Conservation (phyloP, 2,888 invertebrate species). For the Brenthis hecate region DNA sequence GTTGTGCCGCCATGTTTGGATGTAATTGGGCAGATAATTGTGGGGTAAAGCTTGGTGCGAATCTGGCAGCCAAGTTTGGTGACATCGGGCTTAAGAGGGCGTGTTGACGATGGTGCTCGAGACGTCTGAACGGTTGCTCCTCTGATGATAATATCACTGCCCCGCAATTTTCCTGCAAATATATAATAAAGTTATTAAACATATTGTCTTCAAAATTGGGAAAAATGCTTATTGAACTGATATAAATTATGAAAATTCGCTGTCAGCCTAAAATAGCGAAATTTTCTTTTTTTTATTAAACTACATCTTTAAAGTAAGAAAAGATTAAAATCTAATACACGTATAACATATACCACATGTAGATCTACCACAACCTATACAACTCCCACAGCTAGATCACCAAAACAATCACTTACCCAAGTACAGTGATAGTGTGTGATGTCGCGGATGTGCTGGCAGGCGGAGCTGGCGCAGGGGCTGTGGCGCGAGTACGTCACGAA, state of each 20-base stretch:
- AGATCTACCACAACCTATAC: neutral
- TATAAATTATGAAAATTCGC: too few relatives aligned
- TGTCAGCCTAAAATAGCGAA: too few relatives aligned
- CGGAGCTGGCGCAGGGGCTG: slow-evolving; percentile 84
- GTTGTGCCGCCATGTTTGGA: slow-evolving; percentile 76
- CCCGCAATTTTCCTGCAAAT: slow-evolving; percentile 87
- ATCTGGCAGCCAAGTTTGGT: slow-evolving; percentile 80
- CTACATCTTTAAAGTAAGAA: too few relatives aligned
- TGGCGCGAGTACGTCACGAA: slow-evolving; percentile 86
- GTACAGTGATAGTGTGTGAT: slow-evolving; percentile 95
- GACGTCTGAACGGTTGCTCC: slow-evolving; percentile 89
- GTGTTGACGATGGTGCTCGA: slow-evolving; percentile 94
- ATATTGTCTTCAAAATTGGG: too few relatives aligned
- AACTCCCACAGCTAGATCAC: neutral
- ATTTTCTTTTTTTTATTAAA: too few relatives aligned
- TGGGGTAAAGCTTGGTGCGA: slow-evolving; percentile 80
- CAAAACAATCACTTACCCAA: slow-evolving; percentile 83
- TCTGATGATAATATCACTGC: slow-evolving; percentile 88
- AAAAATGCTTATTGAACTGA: too few relatives aligned
- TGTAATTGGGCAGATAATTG: slow-evolving; percentile 75
- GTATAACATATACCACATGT: too few relatives aligned
- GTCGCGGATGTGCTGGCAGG: slow-evolving; percentile 88
- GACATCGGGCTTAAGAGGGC: slow-evolving; percentile 86
- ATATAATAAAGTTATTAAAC: neutral
- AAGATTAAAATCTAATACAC: too few relatives aligned